Percentiles rank a stretch among this genome's conserved stretches.
Evolutionary conservation across 1,140 invertebrate genomes (phyloP).

Genomic region (Psilanteris sp.): DNA sequence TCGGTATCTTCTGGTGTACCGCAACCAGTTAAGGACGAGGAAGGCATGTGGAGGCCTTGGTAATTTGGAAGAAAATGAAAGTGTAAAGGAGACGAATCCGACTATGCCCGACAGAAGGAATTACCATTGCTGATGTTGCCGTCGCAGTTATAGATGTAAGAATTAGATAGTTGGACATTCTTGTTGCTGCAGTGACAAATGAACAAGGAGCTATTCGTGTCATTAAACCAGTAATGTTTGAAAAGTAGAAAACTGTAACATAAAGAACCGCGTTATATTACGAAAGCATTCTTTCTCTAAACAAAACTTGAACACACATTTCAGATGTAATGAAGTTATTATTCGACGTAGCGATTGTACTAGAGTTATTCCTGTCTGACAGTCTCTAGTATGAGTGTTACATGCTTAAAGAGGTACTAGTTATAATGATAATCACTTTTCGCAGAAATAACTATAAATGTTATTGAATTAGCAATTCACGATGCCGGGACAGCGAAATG

Average conservation of each 20-base stretch:
- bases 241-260: conserved; percentile 1
- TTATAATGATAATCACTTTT: conserved; percentile 28
- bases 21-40: conserved; percentile 75
- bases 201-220: background rate
- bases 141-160: conserved; percentile 24
- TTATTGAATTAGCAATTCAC: conserved; percentile 42
- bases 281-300: no score
- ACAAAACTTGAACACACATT: conserved; percentile 11
- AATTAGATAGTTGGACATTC: conserved; percentile 27
- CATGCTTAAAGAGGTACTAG: conserved; percentile 31
- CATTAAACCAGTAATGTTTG: conserved; percentile 5
- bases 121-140: conserved; percentile 24
- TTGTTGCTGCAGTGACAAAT: conserved; percentile 36
- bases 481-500: conserved; percentile 13
- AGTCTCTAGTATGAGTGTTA: conserved; percentile 38
- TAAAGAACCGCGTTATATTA: no score
- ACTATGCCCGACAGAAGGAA: background rate
- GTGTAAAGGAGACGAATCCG: background rate
- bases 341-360: conserved; percentile 24
- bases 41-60: conserved; percentile 80
- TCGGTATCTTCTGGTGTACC: conserved; percentile 67
- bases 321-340: conserved; percentile 29
- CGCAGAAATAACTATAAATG: conserved; percentile 51
- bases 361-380: conserved; percentile 13
- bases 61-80: conserved; percentile 56